Percentiles rank a stretch among this genome's conserved stretches.
Conservation (phyloP, 2,888 invertebrate genomes). For the Phortica okadai region DNA sequence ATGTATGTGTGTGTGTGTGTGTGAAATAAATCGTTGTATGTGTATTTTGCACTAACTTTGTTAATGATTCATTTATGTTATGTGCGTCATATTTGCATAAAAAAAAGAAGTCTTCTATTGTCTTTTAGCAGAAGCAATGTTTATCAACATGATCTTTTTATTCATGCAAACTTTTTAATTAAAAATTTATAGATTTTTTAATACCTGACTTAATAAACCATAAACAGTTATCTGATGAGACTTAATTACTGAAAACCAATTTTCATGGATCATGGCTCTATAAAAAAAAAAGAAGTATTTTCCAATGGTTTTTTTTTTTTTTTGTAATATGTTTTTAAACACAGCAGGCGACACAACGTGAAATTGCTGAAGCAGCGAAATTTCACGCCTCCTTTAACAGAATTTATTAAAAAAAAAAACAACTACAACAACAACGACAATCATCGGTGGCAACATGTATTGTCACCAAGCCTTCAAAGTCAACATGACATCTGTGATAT, state of each 20-base stretch:
- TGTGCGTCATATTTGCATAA: neutral
- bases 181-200: too few relatives aligned
- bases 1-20: neutral
- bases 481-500: conserved; percentile 28
- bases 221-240: too few relatives aligned
- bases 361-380: conserved; percentile 57
- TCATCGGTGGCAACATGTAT: conserved; percentile 44
- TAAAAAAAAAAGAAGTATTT: neutral
- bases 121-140: too few relatives aligned
- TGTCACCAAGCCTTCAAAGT: conserved; percentile 10
- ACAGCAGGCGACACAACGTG: conserved; percentile 55
- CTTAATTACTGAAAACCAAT: too few relatives aligned
- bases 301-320: neutral
- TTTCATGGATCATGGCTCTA: neutral
- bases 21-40: neutral
- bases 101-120: neutral
- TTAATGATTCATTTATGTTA: conserved; percentile 18
- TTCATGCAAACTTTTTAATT: too few relatives aligned
- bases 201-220: too few relatives aligned
- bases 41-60: neutral
- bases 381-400: conserved; percentile 72
- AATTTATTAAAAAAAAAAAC: conserved; percentile 67
- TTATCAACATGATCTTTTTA: too few relatives aligned
- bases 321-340: conserved; percentile 39
- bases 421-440: conserved; percentile 67